Evolutionary conservation across 2,888 invertebrate species (phyloP), one percentile per base, ranked within the genome.

Genomic region (Agrotis clavis): DNA sequence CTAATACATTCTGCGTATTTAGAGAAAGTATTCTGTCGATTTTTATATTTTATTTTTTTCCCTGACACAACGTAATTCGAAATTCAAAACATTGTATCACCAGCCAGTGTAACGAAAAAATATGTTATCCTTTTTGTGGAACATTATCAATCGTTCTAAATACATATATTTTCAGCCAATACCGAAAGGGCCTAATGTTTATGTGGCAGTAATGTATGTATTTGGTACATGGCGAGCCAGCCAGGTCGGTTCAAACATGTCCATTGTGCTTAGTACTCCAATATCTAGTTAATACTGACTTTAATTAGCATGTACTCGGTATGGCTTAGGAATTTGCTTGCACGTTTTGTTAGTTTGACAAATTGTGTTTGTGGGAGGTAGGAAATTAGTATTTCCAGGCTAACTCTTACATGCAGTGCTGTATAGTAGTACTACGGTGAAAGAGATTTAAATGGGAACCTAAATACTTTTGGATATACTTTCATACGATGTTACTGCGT

Each of bases 201-300:
- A 71, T 70, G 72, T 71, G 18, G 65, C 51, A 50, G 84, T 93
- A 92, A 93, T 90, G 79, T 90, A 92, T 93, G 94, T 82, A 94
- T 89, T 85, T 88, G 79, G 94, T 71, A 89, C 93, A 93, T 81
- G 92, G 92, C 86, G 77, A 91, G 84, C 90, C 74, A 76, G 89
- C 81, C 86, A 84, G 82, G 85, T 84, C 82, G 78, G 81, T 85
- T 84, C 68, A 81, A 79, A 78, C 76, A 85, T 83, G 75, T 78
- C 84, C 86, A 84, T 79, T 81, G 75, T 79, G 72, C 72, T 70
- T 73, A 41, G 77, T 75, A 79, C 67, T 73, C 78, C 71, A 79
- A 76, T 81, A 85, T 76, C 76, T 67, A 78, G 70, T 67, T 78
- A 72, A 81, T 81, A 64, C 68, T 79, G 76, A 59, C 72, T 80